A percentile compares a stretch with the other conserved stretches of the same genome.
These are phyloP conservation scores for Laterallus jamaicensis DNA, from an alignment of 2,113 vertebrate genomes.

Conservation along the genomic window DNA sequence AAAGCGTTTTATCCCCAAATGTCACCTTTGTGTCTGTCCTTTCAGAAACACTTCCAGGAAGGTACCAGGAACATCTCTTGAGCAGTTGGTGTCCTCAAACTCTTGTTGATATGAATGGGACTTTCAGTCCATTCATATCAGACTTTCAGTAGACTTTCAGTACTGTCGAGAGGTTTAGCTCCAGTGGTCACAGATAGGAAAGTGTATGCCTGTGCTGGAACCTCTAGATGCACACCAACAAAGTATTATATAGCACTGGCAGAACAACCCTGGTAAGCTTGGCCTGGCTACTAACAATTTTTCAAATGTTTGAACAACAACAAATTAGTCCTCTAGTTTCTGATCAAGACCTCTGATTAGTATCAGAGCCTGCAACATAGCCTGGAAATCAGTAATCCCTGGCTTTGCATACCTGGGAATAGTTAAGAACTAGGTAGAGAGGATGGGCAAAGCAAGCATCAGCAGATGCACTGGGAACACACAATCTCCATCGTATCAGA, in stretches of 20 bases:
- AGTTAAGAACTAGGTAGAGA: background rate
- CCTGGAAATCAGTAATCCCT: background rate
- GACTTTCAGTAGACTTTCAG: background rate
- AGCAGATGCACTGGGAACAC: background rate
- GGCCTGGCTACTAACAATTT: background rate
- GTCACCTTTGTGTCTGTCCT: background rate
- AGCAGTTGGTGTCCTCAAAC: background rate
- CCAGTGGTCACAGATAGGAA: background rate
- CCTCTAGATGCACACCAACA: accelerated
- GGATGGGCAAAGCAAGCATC: background rate
- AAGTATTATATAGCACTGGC: background rate
- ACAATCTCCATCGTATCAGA: background rate
- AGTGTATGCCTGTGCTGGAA: background rate
- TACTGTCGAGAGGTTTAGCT: background rate
- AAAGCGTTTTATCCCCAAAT: background rate
- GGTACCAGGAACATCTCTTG: background rate
- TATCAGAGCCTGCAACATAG: background rate
- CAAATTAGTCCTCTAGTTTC: background rate
- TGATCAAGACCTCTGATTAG: background rate
- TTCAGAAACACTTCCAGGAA: background rate
- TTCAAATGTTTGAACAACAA: background rate
- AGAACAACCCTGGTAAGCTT: background rate
- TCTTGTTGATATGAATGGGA: background rate
- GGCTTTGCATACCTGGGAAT: background rate
- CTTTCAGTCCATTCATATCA: too few relatives aligned